Evolutionary conservation across 2,888 invertebrate species (phyloP), one percentile per base, ranked within the genome.

Genomic region (Tolmerus cingulatus): DNA sequence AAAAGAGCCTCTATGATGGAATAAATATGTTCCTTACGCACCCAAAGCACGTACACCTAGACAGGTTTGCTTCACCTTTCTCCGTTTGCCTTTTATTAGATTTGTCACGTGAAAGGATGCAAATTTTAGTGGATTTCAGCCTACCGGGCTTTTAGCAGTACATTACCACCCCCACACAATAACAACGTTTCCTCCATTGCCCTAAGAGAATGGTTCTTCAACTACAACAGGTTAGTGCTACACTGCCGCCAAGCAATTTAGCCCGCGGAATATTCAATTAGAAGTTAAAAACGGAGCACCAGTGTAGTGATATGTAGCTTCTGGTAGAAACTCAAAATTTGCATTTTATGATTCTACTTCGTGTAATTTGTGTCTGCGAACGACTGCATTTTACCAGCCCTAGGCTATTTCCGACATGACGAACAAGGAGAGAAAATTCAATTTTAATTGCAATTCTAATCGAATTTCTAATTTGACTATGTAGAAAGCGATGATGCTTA

Each of bases 71-170:
- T 16, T 76, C 23, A 30, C 51, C 79, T 51, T 16, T 79, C 79
- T 51, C 79, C n/a, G 9, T 46, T 27, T 5, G n/a, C 51, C 27
- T 51, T 40, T 79, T 79, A 79, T 79, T 79, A 30, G 43, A 79
- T 79, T 51, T 79, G 79, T 51, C 51, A 79, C 79, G 79, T 55
- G 51, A 79, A 79, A 51, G 23, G 51, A 79, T 79, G 79, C 79
- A 79, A 79, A 79, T 79, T 79, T 79, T 79, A 79, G 79, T 51
- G 27, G 14, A 78, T 78, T 40, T 40, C 14, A 78, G 12, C 23
- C 37, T 14, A 34, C 7, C 12, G 37, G 55, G 51, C 46, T 46
- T 46, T 51, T 51, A 51, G 76, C 12, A 66, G 12, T 66, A 66
- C 12, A 66, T 27, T 27, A 23, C 23, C 66, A 8, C 66, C 66